These are phyloP conservation scores for Varanus komodoensis DNA, from an alignment of 2,113 vertebrate species.

Conservation along the genomic window DNA sequence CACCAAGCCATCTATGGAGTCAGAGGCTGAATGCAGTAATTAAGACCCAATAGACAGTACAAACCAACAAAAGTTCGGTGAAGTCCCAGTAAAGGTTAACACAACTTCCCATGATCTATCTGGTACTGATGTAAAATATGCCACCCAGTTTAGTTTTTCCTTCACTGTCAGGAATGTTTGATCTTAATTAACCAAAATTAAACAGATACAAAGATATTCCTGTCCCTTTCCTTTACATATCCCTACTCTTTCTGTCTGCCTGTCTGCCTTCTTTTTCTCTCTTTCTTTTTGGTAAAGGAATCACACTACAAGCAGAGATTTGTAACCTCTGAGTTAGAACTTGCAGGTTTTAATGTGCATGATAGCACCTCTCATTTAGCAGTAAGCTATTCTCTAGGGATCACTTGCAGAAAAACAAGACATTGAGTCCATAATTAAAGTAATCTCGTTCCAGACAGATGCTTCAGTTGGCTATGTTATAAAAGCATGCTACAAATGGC, in stretches of 20 bases:
- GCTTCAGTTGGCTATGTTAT: constrained; percentile 85
- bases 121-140: neutral
- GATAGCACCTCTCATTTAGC: constrained; percentile 75
- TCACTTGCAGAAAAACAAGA: constrained; percentile 84
- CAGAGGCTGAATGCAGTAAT: no score
- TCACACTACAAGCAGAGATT: constrained; percentile 53
- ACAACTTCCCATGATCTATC: neutral
- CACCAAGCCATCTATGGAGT: neutral
- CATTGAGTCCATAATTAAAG: constrained; percentile 87
- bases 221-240: constrained; percentile 30
- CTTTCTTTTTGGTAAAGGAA: neutral
- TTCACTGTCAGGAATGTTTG: constrained; percentile 37
- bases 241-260: no score
- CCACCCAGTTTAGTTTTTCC: constrained; percentile 5
- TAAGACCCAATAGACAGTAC: neutral
- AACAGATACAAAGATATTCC: constrained; percentile 65
- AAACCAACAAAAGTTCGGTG: neutral
- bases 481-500: constrained; percentile 86
- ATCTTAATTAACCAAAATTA: constrained; percentile 39
- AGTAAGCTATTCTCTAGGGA: constrained; percentile 79
- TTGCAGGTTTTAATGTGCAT: constrained; percentile 75
- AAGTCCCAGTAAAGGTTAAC: neutral
- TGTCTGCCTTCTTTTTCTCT: neutral
- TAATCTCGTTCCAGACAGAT: constrained; percentile 87
- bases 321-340: constrained; percentile 68